Conservation (phyloP, 1,140 invertebrate genomes). For the Scylla paramamosain region DNA sequence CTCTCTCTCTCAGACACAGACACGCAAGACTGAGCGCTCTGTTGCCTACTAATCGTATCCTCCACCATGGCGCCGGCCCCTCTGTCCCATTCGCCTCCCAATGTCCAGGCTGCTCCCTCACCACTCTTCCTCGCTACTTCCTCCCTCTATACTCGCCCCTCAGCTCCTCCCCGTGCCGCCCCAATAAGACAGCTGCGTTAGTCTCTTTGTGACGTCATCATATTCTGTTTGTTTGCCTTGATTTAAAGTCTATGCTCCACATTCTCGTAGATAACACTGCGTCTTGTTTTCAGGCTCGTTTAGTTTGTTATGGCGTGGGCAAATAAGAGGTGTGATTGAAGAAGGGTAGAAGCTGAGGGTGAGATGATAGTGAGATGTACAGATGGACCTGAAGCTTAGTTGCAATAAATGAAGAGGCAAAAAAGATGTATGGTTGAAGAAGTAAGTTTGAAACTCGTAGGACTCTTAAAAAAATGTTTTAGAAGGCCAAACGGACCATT, state of each 20-base stretch:
- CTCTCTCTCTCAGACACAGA: background rate
- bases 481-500: no score
- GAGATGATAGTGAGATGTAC: no score
- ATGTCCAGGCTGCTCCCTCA: background rate
- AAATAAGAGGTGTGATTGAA: no score
- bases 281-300: background rate
- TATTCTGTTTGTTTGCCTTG: background rate
- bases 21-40: background rate
- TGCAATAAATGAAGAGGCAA: no score
- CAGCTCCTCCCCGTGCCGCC: background rate
- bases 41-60: slow-evolving; percentile 31
- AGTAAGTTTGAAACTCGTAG: no score
- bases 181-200: background rate
- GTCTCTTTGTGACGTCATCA: background rate
- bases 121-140: background rate
- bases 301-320: no score
- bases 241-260: background rate
- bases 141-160: background rate
- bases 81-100: slow-evolving; percentile 26
- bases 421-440: no score
- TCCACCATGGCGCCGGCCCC: slow-evolving; percentile 5
- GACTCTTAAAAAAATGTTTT: no score
- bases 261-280: background rate
- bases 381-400: no score
- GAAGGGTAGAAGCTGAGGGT: no score